These are phyloP conservation scores for Geococcyx californianus DNA, from an alignment of 2,113 vertebrate genomes.

Conservation along the genomic window DNA sequence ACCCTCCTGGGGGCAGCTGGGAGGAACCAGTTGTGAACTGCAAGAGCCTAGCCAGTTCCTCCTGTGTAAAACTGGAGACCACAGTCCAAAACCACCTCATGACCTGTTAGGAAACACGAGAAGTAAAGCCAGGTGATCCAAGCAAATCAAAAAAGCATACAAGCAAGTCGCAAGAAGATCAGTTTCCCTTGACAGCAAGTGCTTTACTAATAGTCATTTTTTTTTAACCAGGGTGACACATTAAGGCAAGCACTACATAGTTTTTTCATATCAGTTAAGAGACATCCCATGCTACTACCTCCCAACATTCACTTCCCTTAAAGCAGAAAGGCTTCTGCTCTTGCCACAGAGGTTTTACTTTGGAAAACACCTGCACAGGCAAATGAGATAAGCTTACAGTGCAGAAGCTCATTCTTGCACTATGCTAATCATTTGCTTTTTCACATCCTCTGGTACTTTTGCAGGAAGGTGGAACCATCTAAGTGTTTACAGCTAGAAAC, in stretches of 20 bases:
- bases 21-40: slow-evolving; percentile 99
- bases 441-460: not conserved
- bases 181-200: not conserved
- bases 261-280: not conserved
- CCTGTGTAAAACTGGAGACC: slow-evolving; percentile 97
- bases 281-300: not conserved
- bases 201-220: not conserved
- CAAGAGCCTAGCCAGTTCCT: slow-evolving; percentile 93
- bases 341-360: not conserved
- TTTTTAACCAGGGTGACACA: not conserved
- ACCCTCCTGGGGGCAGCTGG: slow-evolving; percentile 94
- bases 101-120: slow-evolving; percentile 79
- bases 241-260: not conserved
- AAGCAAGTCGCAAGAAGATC: not conserved
- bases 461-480: not conserved
- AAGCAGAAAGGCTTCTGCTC: not conserved
- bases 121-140: not conserved
- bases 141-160: not conserved
- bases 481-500: not conserved
- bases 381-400: not conserved
- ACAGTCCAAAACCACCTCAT: slow-evolving; percentile 99
- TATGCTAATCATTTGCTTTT: not conserved
- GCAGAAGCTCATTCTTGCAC: not conserved
- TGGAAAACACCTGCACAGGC: not conserved
- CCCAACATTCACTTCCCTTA: not conserved